Base-by-base conservation (phyloP, 2,113 vertebrate genomes). In the Odontesthes bonariensis region DNA sequence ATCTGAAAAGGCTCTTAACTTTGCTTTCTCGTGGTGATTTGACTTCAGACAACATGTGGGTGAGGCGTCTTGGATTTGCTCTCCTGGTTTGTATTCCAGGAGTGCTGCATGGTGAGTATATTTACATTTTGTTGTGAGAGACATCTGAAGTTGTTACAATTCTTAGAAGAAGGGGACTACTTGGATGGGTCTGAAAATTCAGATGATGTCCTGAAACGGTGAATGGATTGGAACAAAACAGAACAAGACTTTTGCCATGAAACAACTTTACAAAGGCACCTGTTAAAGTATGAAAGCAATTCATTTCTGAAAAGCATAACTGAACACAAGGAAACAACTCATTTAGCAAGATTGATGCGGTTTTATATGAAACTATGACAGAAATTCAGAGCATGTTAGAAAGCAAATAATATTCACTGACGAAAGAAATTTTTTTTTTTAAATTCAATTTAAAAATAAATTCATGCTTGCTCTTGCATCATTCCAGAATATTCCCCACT, bases 21-120 rank as follows among this genome's bases (percentile, higher is more conserved):
- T 19, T 38, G 32, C 32, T 9, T 23, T 38, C 12, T 20, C 27
- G 38, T 17, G 27, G 35, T 12, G 38, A 38, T 53, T 53, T 35
- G 3, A 38, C 4, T 38, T 12, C n/a, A 22, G 63, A 40, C 8
- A 66, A 35, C 19, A 66, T 66, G 63, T 22, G 33, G 47, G 7
- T 16, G 32, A 38, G 7, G 12, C 16, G 13, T 23, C 13, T 22
- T 38, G 5, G 49, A 6, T 53, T 66, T 23, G 32, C 12, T 52
- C 6, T 66, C 2, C 49, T 66, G 63, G 32, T 66, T 38, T 66
- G 47, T n/a, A 20, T 53, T 53, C 47, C 63, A 23, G 46, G 6
- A 17, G 13, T 53, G 33, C 47, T 53, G 32, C n/a, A 38, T 38
- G 63, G 63, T 66, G 32, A 40, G 49, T 23, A 13, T 52, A 19